Conservation (phyloP, 2,797 vertebrate species). For the Silurus aristotelis region DNA sequence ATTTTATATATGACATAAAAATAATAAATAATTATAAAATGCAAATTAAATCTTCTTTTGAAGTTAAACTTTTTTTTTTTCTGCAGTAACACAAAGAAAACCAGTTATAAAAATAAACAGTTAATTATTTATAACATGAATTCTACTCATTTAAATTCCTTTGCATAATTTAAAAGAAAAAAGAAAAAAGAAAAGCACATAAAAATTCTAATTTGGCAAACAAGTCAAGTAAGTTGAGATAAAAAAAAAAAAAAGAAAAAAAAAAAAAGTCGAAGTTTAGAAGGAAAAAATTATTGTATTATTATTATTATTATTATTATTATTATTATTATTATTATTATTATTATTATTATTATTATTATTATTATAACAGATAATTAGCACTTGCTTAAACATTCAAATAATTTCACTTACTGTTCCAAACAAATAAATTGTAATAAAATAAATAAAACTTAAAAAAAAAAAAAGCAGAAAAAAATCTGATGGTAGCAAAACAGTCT, state of each 20-base stretch:
- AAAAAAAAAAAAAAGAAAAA: no score
- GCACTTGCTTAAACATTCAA: background rate
- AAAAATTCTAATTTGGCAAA: background rate
- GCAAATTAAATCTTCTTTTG: no score
- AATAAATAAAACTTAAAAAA: background rate
- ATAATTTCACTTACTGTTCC: background rate
- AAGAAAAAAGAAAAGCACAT: background rate
- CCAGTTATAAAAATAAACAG: background rate
- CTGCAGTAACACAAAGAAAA: background rate
- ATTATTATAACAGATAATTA: background rate
- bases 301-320: background rate
- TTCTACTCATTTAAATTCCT: background rate
- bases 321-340: background rate
- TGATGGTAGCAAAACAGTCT: background rate
- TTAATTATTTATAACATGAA: background rate
- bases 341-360: background rate
- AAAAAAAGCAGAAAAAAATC: background rate
- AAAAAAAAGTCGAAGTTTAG: background rate
- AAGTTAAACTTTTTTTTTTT: background rate
- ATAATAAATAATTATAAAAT: no score
- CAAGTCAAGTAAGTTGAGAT: background rate
- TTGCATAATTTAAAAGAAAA: background rate
- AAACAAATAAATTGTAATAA: background rate
- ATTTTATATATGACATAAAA: no score
- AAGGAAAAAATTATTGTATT: background rate